These are phyloP conservation scores for Aquatica leii DNA, from an alignment of 2,888 invertebrate species.

Conservation along the genomic window DNA sequence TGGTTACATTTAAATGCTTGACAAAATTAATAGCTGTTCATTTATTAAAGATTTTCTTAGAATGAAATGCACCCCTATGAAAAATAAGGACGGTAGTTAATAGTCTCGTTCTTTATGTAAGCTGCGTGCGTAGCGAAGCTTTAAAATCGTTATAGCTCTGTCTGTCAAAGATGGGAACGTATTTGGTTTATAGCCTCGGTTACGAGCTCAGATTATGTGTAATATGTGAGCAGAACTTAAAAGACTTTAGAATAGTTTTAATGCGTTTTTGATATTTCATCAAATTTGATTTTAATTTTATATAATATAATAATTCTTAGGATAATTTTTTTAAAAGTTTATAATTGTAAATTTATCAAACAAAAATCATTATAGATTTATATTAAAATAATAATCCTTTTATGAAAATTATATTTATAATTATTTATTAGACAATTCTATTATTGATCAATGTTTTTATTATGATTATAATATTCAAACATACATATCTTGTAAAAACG, in stretches of 20 bases:
- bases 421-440: no score
- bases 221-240: slow-evolving; percentile 40
- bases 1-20: slow-evolving; percentile 38
- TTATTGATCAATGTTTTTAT: no score
- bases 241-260: slow-evolving; percentile 20
- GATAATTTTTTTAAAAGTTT: no score
- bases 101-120: slow-evolving; percentile 51
- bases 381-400: no score
- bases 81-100: slow-evolving; percentile 52
- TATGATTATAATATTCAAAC: no score
- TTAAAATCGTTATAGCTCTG: slow-evolving; percentile 51
- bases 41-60: slow-evolving; percentile 53
- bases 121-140: slow-evolving; percentile 49
- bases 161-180: slow-evolving; percentile 42
- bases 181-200: slow-evolving; percentile 43
- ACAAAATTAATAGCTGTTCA: slow-evolving; percentile 51
- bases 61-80: slow-evolving; percentile 54
- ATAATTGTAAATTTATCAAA: no score
- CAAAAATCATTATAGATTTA: no score
- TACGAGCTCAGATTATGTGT: slow-evolving; percentile 43
- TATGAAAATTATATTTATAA: no score
- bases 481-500: no score
- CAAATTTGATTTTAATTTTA: background rate
- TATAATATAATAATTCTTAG: no score
- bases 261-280: slow-evolving; percentile 24